phyloP scores from a whole-genome alignment of 2,113 vertebrate genomes.

The Xiphophorus couchianus region DNA sequence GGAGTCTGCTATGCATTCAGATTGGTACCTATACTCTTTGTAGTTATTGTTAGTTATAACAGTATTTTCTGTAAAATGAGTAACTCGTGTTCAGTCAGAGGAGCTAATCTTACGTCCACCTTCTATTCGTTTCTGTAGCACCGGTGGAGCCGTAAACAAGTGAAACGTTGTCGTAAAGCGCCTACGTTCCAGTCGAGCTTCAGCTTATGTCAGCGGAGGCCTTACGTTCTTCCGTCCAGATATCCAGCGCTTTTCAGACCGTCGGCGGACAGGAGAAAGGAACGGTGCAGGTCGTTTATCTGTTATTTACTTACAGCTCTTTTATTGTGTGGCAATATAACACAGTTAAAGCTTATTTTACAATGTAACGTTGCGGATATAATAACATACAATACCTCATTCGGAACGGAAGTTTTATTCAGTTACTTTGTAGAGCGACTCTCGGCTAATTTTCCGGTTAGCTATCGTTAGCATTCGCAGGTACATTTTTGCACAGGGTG shows the following conservation, averaged over 20 bases:
- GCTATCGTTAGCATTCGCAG: slow-evolving; percentile 25
- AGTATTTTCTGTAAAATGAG: background rate
- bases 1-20: background rate
- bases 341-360: fast-evolving
- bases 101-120: slow-evolving; percentile 51
- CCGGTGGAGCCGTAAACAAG: slow-evolving; percentile 52
- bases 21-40: slow-evolving; percentile 6
- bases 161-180: slow-evolving; percentile 21
- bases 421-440: slow-evolving; percentile 52
- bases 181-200: background rate
- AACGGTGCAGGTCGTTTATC: slow-evolving; percentile 28
- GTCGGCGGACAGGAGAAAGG: slow-evolving; percentile 24
- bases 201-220: background rate
- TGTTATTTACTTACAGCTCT: background rate
- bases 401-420: background rate
- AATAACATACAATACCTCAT: fast-evolving
- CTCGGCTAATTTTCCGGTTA: slow-evolving; percentile 27
- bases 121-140: slow-evolving; percentile 34
- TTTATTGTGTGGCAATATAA: fast-evolving
- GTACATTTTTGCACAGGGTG: background rate
- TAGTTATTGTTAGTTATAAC: background rate
- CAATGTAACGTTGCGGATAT: fast-evolving
- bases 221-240: slow-evolving; percentile 11
- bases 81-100: background rate
- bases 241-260: slow-evolving; percentile 37